Evolutionary conservation across 2,888 invertebrate species (phyloP), one percentile per base, ranked within the genome.

Genomic region (Endomychus coccineus): DNA sequence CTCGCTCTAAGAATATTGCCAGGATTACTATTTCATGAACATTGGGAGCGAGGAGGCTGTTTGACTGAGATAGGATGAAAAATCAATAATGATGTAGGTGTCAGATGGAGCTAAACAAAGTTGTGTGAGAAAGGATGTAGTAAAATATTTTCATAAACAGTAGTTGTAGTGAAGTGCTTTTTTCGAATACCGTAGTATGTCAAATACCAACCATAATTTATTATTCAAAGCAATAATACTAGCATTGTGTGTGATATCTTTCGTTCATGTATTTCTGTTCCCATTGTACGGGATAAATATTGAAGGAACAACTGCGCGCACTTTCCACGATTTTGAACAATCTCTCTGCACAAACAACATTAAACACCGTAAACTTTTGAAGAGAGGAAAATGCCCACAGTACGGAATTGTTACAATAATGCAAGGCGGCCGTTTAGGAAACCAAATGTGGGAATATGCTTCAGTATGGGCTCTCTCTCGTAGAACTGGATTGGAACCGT

Each of bases 191-290:
- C 41, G 36, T 42, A 53, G 42, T 38, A 73, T 73, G 72, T 69
- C 69, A 57, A 71, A 68, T 61, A 68, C 71, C 52, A 71, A 71
- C 55, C 71, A 72, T 61, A 73, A 74, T 59, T 65, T 74, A 57
- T 67, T 75, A 55, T 71, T 73, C 54, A 69, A 71, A 54, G 74
- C 72, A 43, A 73, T 73, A 51, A 64, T 74, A 45, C 67, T 75
- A 47, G 73, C 74, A 40, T 60, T 73, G 52, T 70, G 71, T 57
- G 71, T 74, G 48, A 73, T 74, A 51, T 68, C 71, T 43, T 69
- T 71, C 54, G 73, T 75, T 52, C 75, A 75, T 59, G 65, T 74
- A 49, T 75, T 74, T 63, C 62, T 74, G 35, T 75, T 75, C 59
- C 75, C 74, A 33, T 62, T 75, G 59, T 74, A 74, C 60, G 66